Evolutionary conservation across 37 sponge, comb jelly and placozoan species (phyloP).

Genomic region (Ephydatia muelleri): DNA sequence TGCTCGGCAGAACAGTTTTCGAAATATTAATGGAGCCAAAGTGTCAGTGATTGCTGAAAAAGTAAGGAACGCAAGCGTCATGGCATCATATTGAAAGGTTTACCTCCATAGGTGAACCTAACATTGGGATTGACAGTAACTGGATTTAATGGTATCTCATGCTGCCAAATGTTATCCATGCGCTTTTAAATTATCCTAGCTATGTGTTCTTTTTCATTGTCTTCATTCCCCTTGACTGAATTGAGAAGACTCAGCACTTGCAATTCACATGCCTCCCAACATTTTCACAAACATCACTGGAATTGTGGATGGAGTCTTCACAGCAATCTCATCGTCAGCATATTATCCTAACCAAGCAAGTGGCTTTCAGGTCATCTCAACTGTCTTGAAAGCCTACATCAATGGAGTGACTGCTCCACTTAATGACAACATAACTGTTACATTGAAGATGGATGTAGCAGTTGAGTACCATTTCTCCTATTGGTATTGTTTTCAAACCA

Average conservation of each 20-base stretch:
- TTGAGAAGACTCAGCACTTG: neutral
- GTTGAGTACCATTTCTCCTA: neutral
- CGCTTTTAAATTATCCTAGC: neutral
- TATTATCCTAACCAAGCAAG: neutral
- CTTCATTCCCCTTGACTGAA: too few species aligned
- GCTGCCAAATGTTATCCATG: neutral
- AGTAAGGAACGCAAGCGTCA: neutral
- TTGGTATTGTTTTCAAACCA: too few species aligned
- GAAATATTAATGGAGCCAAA: neutral
- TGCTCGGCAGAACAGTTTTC: neutral
- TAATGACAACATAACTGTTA: neutral
- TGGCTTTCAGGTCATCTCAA: neutral
- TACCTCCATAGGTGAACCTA: neutral
- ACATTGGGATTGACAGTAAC: neutral
- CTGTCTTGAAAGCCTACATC: neutral
- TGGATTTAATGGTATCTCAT: neutral
- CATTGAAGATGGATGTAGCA: neutral
- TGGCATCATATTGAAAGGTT: neutral
- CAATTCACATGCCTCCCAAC: neutral
- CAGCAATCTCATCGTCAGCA: neutral
- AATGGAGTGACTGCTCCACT: neutral
- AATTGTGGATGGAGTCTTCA: neutral
- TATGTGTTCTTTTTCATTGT: neutral
- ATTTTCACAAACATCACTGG: too few species aligned
- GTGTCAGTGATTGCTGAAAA: neutral